Base-by-base conservation (phyloP, 35 echinoderm and acorn worm species). In the Apostichopus parvimensis region DNA sequence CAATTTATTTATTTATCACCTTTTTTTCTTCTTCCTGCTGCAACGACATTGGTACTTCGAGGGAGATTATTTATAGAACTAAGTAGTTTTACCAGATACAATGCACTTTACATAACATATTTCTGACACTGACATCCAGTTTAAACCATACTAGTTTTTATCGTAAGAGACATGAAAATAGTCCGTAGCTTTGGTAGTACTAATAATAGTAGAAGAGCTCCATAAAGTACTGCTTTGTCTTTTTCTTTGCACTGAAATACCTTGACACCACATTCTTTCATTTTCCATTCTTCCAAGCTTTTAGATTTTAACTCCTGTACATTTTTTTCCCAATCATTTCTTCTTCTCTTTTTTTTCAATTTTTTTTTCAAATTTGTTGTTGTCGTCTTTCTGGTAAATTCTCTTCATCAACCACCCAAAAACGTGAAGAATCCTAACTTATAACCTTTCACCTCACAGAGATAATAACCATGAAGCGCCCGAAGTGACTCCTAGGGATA, bases 401-500 rank as follows among this genome's bases (percentile, higher is more conserved):
- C 71, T 22, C n/a, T 75, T 75, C 71, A 75, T 75, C 20, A 5
- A 7, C 14, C 15, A 75, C 2, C 20, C 71, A 18, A 18, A 75
- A 18, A 20, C 12, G 6, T 75, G 71, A 75, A 75, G 71, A 75
- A 75, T 62, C 57, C 24, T 84, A 84, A 84, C 81, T 58, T 84
- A 59, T 60, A 84, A 84, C 81, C 81, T 88, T 88, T 88, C 86
- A 88, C 89, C 89, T 79, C 71, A 79, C 89, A 91, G 89, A 68
- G 89, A 91, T 59, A 91, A 91, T 79, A 77, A 91, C 77, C 72
- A 91, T 79, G 86, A 91, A 55, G 89, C 71, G 77, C 89, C 88
- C 71, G 95, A 92, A 83, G 90, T 87, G 61, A 92, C 92, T 77
- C 91, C 90, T 64, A 78, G 95, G 78, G 77, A 91, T 57, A 96